Evolutionary conservation across 1,140 invertebrate genomes (phyloP).

Genomic region (Trichonephila clavipes): DNA sequence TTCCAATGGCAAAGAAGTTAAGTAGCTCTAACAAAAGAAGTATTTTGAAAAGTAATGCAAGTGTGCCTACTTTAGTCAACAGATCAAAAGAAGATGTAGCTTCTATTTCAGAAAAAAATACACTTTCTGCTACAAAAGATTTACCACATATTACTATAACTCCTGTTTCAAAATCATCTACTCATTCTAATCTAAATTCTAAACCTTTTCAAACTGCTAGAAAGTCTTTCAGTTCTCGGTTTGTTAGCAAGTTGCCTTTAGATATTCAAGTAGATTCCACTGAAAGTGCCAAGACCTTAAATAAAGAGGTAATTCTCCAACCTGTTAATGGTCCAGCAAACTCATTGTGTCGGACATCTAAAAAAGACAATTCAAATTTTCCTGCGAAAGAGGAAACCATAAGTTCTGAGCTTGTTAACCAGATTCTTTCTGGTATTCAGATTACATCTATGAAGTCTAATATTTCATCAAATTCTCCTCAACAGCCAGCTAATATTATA

Average conservation of each 20-base stretch:
- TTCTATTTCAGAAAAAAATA: background rate
- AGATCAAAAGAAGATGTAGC: background rate
- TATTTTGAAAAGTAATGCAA: background rate
- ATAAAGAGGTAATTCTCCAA: background rate
- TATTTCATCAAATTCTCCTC: too few species aligned
- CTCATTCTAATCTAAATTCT: background rate
- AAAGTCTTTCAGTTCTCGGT: background rate
- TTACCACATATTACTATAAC: conserved; percentile 10
- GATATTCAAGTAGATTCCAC: background rate
- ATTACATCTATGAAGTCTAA: too few species aligned
- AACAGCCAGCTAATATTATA: too few species aligned
- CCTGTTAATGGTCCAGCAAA: background rate
- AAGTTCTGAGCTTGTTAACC: too few species aligned
- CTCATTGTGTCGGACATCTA: background rate
- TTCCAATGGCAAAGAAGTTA: background rate
- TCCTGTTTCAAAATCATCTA: background rate
- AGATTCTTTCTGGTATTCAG: too few species aligned
- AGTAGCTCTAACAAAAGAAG: background rate
- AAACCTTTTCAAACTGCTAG: background rate
- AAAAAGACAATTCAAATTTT: background rate
- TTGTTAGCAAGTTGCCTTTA: background rate
- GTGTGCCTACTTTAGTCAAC: background rate
- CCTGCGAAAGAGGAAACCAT: too few species aligned
- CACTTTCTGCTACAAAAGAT: background rate
- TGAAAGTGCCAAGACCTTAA: background rate